These are phyloP conservation scores for Ibidorhyncha struthersii DNA, from an alignment of 2,113 vertebrate species.

Conservation along the genomic window DNA sequence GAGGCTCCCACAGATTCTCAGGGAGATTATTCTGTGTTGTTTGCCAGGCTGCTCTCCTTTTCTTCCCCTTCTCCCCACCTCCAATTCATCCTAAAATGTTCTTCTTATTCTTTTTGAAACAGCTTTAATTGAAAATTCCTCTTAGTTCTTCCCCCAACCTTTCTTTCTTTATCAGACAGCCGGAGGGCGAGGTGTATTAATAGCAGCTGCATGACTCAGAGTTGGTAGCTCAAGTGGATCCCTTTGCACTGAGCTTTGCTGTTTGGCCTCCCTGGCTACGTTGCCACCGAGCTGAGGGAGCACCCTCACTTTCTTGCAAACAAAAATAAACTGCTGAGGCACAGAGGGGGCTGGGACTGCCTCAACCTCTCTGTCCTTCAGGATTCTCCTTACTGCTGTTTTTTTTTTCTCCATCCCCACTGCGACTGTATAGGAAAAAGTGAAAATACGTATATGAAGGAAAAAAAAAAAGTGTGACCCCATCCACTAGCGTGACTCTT, in stretches of 20 bases:
- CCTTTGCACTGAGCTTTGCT: background rate
- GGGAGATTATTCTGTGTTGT: background rate
- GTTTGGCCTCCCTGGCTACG: background rate
- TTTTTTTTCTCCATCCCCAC: background rate
- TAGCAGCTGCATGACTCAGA: slow-evolving; percentile 57
- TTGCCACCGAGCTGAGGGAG: background rate
- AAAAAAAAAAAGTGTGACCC: background rate
- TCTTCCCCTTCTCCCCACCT: background rate
- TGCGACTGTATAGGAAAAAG: background rate
- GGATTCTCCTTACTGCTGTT: background rate
- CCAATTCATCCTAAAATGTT: background rate
- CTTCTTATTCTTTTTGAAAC: background rate
- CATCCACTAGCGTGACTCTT: background rate
- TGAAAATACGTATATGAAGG: background rate
- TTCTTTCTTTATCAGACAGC: slow-evolving; percentile 32
- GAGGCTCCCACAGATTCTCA: background rate
- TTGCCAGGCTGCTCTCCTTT: background rate
- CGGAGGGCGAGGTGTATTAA: slow-evolving; percentile 55
- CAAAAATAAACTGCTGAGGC: slow-evolving; percentile 1
- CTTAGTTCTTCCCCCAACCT: background rate
- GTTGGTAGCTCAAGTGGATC: slow-evolving; percentile 1
- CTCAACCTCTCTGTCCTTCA: background rate
- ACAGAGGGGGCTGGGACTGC: background rate
- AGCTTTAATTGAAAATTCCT: slow-evolving; percentile 34
- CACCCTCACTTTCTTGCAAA: background rate